Evolutionary conservation across 2,113 vertebrate species (phyloP), one percentile per base, ranked within the genome.

Genomic region (Merops nubicus): DNA sequence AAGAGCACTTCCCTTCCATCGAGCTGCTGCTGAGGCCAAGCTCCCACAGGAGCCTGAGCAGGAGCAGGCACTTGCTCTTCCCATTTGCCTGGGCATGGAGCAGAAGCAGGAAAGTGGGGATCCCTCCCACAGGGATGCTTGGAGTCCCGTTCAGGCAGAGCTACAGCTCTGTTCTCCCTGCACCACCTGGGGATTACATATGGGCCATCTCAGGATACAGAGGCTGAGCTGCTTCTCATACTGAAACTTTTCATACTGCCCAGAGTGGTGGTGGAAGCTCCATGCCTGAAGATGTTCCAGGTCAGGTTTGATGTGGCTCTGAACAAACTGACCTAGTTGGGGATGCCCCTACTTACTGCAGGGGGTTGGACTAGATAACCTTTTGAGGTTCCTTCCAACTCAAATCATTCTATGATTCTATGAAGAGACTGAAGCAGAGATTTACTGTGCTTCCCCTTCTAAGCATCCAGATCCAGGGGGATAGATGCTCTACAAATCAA

Each of bases 1-100:
- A 34, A 33, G 47, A 50, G 28, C 0, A 3, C 29, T 56, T 8
- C 11, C 15, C 18, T 3, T 18, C 43, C 33, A 18, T 4, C 0
- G 0, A 47, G 75, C 72, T 48, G 51, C 74, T 59, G 54, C 56
- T 31, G 50, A 69, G 36, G 29, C 34, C 50, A 19, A 29, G 50
- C 11, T n/a, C 28, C 8, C 26, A 13, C 9, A 29, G 51, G 34
- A 81, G 15, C 33, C 21, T 12, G 33, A 68, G 29, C 36, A 38
- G 67, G 45, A 86, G 26, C 51, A 68, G 51, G 11, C 6, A 14
- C 31, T 51, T 5, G 11, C 17, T 50, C 33, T 33, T 38, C n/a
- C 28, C 12, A 0, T 45, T 82, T 72, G 20, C 20, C 33, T 19
- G n/a, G 15, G 38, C 7, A 6, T 31, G 33, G 16, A 83, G 16